Evolutionary conservation across 2,888 invertebrate species (phyloP).

Genomic region (Heliconius charithonia): DNA sequence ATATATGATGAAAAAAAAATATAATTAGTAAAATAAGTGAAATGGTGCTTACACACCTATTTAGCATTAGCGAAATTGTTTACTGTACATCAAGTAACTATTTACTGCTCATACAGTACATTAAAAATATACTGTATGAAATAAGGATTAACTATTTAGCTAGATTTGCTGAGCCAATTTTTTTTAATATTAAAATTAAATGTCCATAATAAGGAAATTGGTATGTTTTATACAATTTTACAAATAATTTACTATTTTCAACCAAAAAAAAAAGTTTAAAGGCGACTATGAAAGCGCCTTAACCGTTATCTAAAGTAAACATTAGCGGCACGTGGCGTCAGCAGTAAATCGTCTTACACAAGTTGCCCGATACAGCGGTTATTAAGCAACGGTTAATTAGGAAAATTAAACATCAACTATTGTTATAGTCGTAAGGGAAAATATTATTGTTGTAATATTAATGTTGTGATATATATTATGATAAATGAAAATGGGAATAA

Average conservation of each 20-base stretch:
- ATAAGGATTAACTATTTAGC: no score
- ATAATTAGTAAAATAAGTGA: not conserved
- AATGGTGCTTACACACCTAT: not conserved
- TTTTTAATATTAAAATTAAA: no score
- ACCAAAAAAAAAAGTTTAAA: constrained; percentile 3
- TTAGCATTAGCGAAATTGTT: no score
- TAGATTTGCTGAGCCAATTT: no score
- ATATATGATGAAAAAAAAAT: no score
- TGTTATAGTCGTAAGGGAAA: constrained; percentile 14
- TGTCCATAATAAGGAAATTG: no score
- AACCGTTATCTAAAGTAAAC: constrained; percentile 53
- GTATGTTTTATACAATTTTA: no score
- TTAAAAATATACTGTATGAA: no score
- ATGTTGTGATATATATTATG: not conserved
- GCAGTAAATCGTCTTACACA: constrained; percentile 62
- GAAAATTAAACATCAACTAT: constrained; percentile 50
- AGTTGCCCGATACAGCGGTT: constrained; percentile 56
- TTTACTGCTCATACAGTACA: no score
- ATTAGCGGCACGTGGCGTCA: constrained; percentile 63
- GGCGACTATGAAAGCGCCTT: constrained; percentile 21
- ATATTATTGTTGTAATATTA: not conserved
- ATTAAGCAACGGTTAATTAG: constrained; percentile 57
- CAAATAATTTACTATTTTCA: no score
- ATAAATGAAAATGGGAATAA: no score
- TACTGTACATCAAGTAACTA: no score